Evolutionary conservation across 2,113 vertebrate genomes (phyloP), one percentile per base, ranked within the genome.

Genomic region (Pygoscelis antarcticus): DNA sequence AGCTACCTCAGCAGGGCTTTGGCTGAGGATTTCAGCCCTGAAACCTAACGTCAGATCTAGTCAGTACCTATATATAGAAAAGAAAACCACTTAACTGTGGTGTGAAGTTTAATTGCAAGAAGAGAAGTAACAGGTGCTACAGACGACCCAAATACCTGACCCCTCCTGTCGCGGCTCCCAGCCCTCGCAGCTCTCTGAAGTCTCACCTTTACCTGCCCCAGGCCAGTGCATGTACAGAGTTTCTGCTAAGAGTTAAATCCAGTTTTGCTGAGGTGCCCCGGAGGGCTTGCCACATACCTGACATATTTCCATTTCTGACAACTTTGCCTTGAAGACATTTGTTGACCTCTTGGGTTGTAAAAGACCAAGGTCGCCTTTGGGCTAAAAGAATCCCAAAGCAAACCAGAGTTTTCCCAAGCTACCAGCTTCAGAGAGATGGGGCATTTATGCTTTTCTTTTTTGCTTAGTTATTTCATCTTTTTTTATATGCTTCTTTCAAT

Each of bases 291-390:
- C 92, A 91, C 98, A 99, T 99, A 96, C 98, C 98, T 97, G 84
- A 97, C 98, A 99, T 99, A 98, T 98, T 98, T 98, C 96, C 96
- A 96, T 95, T 95, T 93, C 97, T 92, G 95, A 97, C 96, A 91
- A 83, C 98, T 97, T 70, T 80, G 93, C 95, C 95, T 93, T n/a
- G 14, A 36, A 70, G 96, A 91, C 89, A 87, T 96, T 78, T 93
- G 97, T 94, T 93, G 97, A 98, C 96, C 91, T 94, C 96, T 94
- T 22, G 52, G 86, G 90, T 94, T 96, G 98, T 98, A 98, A 98
- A 97, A 96, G 97, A 89, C 91, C 90, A 68, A 32, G 64, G 96
- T 84, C 47, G 71, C 96, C 97, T 90, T 90, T 96, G 96, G 97
- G 98, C 96, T 91, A 94, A 95, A 89, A 79, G 85, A 82, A 82